Evolutionary conservation across 2,797 vertebrate genomes (phyloP).

Genomic region (Coregonus sp.): DNA sequence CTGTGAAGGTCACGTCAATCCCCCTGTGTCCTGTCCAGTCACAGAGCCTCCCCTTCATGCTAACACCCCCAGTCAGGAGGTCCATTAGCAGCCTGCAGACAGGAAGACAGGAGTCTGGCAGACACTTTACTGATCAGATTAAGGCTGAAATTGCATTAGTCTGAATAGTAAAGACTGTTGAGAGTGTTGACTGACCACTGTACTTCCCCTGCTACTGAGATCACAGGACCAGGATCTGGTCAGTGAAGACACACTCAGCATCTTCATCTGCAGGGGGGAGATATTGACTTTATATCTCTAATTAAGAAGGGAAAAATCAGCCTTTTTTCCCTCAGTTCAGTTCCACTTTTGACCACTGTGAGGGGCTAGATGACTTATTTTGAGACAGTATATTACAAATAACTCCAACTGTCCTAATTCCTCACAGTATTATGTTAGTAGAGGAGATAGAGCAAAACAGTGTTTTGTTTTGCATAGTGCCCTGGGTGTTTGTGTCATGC

Average conservation of each 20-base stretch:
- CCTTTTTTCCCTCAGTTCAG: neutral
- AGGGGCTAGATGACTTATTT: neutral
- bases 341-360: neutral
- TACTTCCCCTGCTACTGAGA: neutral
- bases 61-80: neutral
- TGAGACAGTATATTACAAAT: neutral
- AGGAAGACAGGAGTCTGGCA: neutral
- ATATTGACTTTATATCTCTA: neutral
- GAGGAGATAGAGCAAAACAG: no score
- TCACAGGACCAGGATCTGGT: neutral
- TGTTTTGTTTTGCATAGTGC: no score
- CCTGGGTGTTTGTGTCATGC: neutral
- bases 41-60: slow-evolving; percentile 12
- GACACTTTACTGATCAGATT: slow-evolving; percentile 16
- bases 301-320: no score
- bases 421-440: neutral
- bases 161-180: neutral
- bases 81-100: neutral
- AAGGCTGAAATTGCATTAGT: slow-evolving; percentile 6
- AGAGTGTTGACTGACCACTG: neutral
- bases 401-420: neutral
- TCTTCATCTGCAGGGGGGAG: neutral
- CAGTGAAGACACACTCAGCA: neutral
- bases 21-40: neutral
- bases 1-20: neutral